Evolutionary conservation across 2,888 invertebrate species (phyloP), one percentile per base, ranked within the genome.

Genomic region (Germaria angustata): DNA sequence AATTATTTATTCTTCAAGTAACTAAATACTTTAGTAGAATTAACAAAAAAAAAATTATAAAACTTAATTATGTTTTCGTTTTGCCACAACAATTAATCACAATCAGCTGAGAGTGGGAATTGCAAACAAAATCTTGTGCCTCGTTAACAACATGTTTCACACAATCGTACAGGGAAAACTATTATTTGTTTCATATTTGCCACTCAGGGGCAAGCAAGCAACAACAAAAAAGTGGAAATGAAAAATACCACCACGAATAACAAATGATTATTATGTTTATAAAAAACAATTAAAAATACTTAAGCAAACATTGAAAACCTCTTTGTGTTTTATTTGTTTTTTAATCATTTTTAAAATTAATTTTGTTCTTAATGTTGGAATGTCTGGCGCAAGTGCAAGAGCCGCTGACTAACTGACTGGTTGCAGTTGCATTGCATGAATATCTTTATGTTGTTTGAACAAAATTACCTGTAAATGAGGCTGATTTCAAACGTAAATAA

Each of bases 111-210:
- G 72, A 68, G 57, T 57, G 51, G 69, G 69, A 69, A 77, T 61
- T 28, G 34, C 15, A 63, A 41, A 68, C 28, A 63, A 69, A 77
- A 69, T 53, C 77, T 61, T 32, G 44, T 57, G 75, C 75, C 72
- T 75, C 65, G 79, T 68, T 79, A 76, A 82, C 82, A 82, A 66
- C 82, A 79, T 82, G 79, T 82, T 82, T 82, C 75, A 79, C 82
- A 82, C 82, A 82, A 79, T 82, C 75, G 51, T 66, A 76, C 75
- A 79, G 41, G 66, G 61, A 77, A 63, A 69, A 69, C 68, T 69
- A 69, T 44, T 77, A 61, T 75, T 66, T 66, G 44, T 66, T 66
- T 39, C 7, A 36, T 63, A 36, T 77, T 77, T 69, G 59, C 76
- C 51, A 68, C 59, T 61, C 32, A 41, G 41, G 68, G 55, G 53